Conservation (phyloP, 2,113 vertebrate genomes). For the Lagopus leucura region DNA sequence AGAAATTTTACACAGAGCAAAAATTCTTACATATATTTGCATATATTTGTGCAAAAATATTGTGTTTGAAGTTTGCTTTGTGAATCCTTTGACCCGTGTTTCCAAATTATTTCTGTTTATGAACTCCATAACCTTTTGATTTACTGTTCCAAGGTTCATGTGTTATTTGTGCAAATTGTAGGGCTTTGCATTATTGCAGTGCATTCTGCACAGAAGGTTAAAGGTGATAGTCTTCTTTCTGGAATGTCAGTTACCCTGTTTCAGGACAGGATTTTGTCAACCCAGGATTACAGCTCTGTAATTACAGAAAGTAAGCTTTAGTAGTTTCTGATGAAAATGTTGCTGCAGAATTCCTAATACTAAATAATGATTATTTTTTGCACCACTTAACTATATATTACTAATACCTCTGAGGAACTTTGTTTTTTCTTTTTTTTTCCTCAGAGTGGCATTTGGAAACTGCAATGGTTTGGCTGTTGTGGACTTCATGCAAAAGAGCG, state of each 20-base stretch:
- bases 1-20: background rate
- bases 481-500: conserved; percentile 95
- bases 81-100: background rate
- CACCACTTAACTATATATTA: background rate
- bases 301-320: background rate
- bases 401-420: background rate
- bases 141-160: background rate
- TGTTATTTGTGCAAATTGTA: background rate
- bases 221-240: background rate
- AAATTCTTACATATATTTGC: background rate
- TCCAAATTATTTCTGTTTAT: background rate
- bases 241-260: background rate
- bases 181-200: background rate
- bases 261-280: background rate
- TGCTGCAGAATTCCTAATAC: background rate
- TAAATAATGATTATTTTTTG: background rate
- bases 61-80: background rate
- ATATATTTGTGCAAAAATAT: background rate
- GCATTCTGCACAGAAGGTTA: background rate
- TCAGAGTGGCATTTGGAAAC: conserved; percentile 94
- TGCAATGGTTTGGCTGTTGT: conserved; percentile 93
- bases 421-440: conserved; percentile 1
- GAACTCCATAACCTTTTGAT: background rate
- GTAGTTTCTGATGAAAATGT: background rate
- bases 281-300: background rate